Percentiles rank a stretch among this genome's conserved stretches.
These are phyloP conservation scores for Lepidurus apus DNA, from an alignment of 1,140 invertebrate species.

Conservation along the genomic window DNA sequence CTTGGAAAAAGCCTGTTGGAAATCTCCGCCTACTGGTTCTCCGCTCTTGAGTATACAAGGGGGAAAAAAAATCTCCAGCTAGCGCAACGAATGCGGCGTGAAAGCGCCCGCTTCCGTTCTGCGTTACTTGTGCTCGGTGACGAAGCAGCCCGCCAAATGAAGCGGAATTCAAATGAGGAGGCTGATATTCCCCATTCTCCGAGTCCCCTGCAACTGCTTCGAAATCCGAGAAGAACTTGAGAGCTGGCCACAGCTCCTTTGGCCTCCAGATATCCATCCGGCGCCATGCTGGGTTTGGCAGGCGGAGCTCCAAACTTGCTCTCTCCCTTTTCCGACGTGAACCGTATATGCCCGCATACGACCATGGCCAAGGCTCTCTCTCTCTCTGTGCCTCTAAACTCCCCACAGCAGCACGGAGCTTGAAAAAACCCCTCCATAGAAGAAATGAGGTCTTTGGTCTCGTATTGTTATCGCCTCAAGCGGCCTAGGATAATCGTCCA, in stretches of 20 bases:
- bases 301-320: background rate
- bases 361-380: slow-evolving; percentile 6
- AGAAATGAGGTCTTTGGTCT: background rate
- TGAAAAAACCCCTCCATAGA: background rate
- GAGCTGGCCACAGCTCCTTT: slow-evolving; percentile 13
- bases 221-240: slow-evolving; percentile 10
- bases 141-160: slow-evolving; percentile 11
- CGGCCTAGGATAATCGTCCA: slow-evolving; percentile 7
- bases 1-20: background rate
- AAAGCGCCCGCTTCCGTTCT: slow-evolving; percentile 18
- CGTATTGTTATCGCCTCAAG: background rate
- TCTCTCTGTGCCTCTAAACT: too few species aligned
- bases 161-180: slow-evolving; percentile 14
- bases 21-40: background rate
- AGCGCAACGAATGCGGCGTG: slow-evolving; percentile 20
- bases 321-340: background rate
- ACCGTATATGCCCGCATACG: background rate
- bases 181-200: background rate
- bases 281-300: slow-evolving; percentile 20
- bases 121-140: slow-evolving; percentile 3
- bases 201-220: background rate
- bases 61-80: slow-evolving; percentile 10
- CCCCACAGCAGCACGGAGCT: background rate
- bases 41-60: background rate
- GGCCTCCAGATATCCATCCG: slow-evolving; percentile 17